A percentile compares a stretch with the other conserved stretches of the same genome.
Evolutionary conservation across 2,797 vertebrate species (phyloP).

Genomic region (Spinus olivaceus): DNA sequence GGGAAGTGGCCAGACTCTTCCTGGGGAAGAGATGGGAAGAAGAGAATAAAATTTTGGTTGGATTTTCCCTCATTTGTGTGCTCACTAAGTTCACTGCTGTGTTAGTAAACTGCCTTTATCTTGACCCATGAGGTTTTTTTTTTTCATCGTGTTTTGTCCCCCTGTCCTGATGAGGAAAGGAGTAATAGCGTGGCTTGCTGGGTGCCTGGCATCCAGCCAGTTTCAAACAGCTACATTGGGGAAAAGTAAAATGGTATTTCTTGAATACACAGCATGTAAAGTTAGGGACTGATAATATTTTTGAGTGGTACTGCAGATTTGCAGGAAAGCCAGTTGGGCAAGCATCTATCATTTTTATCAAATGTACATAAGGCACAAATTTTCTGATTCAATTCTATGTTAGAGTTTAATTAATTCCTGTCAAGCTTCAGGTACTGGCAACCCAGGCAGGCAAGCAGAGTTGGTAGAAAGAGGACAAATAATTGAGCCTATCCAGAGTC

Average conservation of each 20-base stretch:
- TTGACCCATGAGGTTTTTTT: not conserved
- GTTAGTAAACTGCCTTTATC: not conserved
- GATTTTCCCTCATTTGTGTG: not conserved
- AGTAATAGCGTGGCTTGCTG: not conserved
- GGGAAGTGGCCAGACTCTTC: not conserved
- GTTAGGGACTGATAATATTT: not conserved
- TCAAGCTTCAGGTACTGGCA: not conserved
- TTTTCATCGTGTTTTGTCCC: not conserved
- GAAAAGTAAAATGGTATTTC: not conserved
- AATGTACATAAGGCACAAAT: not conserved
- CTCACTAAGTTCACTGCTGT: not conserved
- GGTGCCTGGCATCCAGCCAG: not conserved
- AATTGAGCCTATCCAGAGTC: not conserved
- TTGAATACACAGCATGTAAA: not conserved
- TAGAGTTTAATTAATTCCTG: not conserved
- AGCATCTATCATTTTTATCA: not conserved
- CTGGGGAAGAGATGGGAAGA: not conserved
- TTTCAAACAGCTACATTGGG: not conserved
- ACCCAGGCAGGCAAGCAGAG: not conserved
- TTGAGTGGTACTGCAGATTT: not conserved
- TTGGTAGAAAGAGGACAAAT: not conserved
- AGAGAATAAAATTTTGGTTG: not conserved
- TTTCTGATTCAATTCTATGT: not conserved
- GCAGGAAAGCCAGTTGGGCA: not conserved
- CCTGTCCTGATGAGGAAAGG: not conserved